Percentiles rank a stretch among this genome's conserved stretches.
phyloP scores from a whole-genome alignment of 2,888 invertebrate species.

The Cotesia congregata region DNA sequence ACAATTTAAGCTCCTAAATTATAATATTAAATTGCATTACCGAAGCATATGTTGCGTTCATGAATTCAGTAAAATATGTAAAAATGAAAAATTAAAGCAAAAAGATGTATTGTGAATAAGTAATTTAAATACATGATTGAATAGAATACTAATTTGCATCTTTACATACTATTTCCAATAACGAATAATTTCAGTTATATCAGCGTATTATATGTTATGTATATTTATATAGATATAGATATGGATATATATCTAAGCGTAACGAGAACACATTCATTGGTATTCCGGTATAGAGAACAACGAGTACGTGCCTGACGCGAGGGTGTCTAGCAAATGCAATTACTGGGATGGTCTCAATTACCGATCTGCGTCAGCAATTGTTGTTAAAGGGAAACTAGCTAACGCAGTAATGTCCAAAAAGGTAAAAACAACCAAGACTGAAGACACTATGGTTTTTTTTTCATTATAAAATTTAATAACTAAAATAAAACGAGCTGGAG shows the following conservation, averaged over 20 bases:
- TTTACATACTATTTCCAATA: conserved; percentile 16
- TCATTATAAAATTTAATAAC: background rate
- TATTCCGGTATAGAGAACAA: conserved; percentile 55
- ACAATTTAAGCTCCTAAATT: background rate
- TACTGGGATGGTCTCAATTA: conserved; percentile 62
- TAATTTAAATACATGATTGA: conserved; percentile 11
- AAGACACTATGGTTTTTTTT: background rate
- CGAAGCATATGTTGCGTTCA: background rate
- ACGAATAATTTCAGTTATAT: conserved; percentile 16
- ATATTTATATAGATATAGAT: background rate
- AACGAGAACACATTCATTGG: conserved; percentile 59
- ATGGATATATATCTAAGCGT: conserved; percentile 33
- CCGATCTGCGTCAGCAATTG: conserved; percentile 60
- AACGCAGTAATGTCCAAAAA: conserved; percentile 3
- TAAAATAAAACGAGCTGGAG: background rate
- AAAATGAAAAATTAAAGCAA: conserved; percentile 37
- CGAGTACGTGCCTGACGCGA: conserved; percentile 56
- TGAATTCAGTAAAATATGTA: background rate
- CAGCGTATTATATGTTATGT: background rate
- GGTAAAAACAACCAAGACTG: background rate
- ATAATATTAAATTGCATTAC: background rate
- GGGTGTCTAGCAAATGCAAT: conserved; percentile 57
- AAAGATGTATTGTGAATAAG: background rate
- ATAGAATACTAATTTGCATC: conserved; percentile 6
- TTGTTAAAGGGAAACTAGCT: conserved; percentile 49